Conservation (phyloP, 2,797 vertebrate species). For the Gastrophryne carolinensis region DNA sequence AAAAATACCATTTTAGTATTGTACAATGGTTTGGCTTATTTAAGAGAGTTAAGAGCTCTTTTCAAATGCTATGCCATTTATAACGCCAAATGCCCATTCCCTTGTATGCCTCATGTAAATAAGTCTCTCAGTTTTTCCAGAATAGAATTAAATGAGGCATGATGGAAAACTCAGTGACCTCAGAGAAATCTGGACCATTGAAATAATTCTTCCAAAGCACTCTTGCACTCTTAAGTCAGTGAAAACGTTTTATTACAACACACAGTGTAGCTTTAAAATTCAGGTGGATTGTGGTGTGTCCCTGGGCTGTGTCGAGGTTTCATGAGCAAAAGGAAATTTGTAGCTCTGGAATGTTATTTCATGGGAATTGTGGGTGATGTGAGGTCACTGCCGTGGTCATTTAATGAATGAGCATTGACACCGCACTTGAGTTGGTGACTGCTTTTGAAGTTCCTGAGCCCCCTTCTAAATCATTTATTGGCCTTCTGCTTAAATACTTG, state of each 20-base stretch:
- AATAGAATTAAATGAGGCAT: slow-evolving; percentile 54
- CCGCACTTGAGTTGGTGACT: slow-evolving; percentile 40
- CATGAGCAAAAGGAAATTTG: slow-evolving; percentile 45
- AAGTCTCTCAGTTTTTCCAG: slow-evolving; percentile 45
- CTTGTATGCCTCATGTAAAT: slow-evolving; percentile 50
- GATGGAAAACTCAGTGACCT: slow-evolving; percentile 57
- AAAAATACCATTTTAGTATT: background rate
- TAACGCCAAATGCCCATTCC: slow-evolving; percentile 7
- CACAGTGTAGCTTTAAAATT: slow-evolving; percentile 55
- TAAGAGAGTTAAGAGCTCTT: background rate
- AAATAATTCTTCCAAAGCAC: slow-evolving; percentile 58
- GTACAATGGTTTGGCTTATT: background rate
- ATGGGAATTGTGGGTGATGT: slow-evolving; percentile 20
- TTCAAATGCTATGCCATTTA: background rate
- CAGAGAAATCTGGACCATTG: slow-evolving; percentile 55
- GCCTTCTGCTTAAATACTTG: slow-evolving; percentile 45
- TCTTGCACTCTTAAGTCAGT: slow-evolving; percentile 56
- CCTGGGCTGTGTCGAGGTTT: slow-evolving; percentile 10
- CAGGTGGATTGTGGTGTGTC: slow-evolving; percentile 51
- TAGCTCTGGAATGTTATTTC: slow-evolving; percentile 53
- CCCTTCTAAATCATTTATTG: slow-evolving; percentile 36
- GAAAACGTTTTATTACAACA: slow-evolving; percentile 56
- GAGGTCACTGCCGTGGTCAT: slow-evolving; percentile 55
- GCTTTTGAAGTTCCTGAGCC: slow-evolving; percentile 21
- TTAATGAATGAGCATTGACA: slow-evolving; percentile 54